Evolutionary conservation across 2,113 vertebrate species (phyloP), one percentile per base, ranked within the genome.

Genomic region (Callocephalon fimbriatum): DNA sequence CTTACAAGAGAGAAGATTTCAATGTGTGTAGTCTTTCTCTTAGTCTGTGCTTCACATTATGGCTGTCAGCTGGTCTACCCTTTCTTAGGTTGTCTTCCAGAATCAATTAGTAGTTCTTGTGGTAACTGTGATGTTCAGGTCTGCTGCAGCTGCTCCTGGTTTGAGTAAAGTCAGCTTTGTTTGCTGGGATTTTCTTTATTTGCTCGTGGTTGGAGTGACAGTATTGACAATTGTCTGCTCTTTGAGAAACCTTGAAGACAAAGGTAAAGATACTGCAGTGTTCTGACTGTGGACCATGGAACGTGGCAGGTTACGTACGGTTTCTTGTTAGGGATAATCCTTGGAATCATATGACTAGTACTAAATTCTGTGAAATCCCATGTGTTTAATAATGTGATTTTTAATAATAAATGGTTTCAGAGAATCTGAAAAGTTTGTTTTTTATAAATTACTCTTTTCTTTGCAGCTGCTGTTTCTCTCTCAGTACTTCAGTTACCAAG

Each of bases 201-300:
- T 74, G 74, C 26, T 40, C 1, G 0, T 59, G 48, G 22, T 44
- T 75, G 71, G 66, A 76, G 26, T 82, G 67, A 40, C 44, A 42
- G 42, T 3, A 25, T 16, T 72, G 71, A 38, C 62, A 38, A 27
- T 31, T 38, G 5, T 47, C 25, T 65, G 50, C 48, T 74, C 22
- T 18, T 59, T 67, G 75, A 56, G 27, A 23, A 59, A 74, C 48
- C n/a, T 5, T 19, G 45, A 44, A 78, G 66, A 44, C 38, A 4
- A 42, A 70, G 31, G 42, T 45, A 32, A 32, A 63, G 75, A 56
- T 51, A 21, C 67, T 22, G 53, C 25, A 88, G 20, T n/a, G 48
- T 70, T 53, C 58, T 76, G 37, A 7, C 27, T 75, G 37, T 0
- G 0, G 78, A 25, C 37, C 0, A 0, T 61, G 63, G 48, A 38